Conservation (phyloP, 2,113 vertebrate genomes). For the Anguilla japonica region DNA sequence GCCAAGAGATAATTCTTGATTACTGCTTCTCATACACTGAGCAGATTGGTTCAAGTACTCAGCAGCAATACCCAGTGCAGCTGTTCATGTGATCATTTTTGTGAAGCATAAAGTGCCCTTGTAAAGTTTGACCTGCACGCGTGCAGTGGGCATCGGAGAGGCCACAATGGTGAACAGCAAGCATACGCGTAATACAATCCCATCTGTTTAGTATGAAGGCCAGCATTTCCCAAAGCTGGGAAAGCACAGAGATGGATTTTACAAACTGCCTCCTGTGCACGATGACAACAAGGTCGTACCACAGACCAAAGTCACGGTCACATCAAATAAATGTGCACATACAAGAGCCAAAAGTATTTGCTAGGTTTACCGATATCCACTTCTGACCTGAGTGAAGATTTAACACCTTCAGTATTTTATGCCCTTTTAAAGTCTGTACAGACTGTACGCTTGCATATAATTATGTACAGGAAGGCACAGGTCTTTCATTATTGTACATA, state of each 20-base stretch:
- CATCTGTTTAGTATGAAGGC: constrained; percentile 34
- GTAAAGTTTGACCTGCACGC: constrained; percentile 9
- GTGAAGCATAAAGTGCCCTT: background rate
- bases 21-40: background rate
- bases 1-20: background rate
- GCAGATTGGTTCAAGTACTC: background rate
- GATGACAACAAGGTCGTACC: background rate
- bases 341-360: background rate
- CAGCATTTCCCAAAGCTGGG: constrained; percentile 26
- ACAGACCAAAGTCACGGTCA: background rate
- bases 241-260: constrained; percentile 15
- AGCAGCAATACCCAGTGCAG: background rate
- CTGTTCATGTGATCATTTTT: background rate
- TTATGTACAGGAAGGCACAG: background rate
- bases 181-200: constrained; percentile 44
- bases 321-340: background rate
- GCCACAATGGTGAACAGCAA: constrained; percentile 24
- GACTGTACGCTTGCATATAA: background rate
- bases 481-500: background rate
- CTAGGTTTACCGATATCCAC: background rate
- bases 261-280: background rate
- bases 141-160: constrained; percentile 15
- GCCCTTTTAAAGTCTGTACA: background rate
- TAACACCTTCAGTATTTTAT: background rate
- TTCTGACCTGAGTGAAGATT: background rate